These are phyloP conservation scores for Cryptops parisi DNA, from an alignment of 2,888 invertebrate species.

Conservation along the genomic window DNA sequence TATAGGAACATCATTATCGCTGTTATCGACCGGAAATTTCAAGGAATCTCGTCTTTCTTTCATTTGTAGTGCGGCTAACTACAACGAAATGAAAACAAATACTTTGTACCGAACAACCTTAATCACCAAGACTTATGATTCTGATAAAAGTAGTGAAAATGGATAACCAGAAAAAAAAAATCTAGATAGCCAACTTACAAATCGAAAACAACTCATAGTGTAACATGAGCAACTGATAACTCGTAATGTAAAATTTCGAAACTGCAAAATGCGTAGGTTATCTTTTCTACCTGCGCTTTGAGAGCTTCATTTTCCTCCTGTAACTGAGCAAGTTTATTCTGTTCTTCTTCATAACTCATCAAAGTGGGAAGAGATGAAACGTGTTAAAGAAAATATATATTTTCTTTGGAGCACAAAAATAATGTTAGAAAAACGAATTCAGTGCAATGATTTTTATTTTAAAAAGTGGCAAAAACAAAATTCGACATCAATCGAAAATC, in stretches of 20 bases:
- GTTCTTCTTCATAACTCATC: constrained; percentile 72
- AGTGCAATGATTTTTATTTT: not conserved
- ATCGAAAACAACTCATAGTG: too few relatives aligned
- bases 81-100: too few relatives aligned
- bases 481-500: not conserved
- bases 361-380: constrained; percentile 56
- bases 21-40: not conserved
- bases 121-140: too few relatives aligned
- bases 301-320: constrained; percentile 70
- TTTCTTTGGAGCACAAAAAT: too few relatives aligned
- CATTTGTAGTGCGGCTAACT: constrained; percentile 8
- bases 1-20: constrained; percentile 42
- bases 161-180: too few relatives aligned
- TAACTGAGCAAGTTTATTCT: constrained; percentile 56
- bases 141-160: too few relatives aligned
- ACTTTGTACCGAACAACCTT: too few relatives aligned
- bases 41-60: not conserved
- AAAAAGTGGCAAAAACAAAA: not conserved
- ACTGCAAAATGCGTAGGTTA: too few relatives aligned
- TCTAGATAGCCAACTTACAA: too few relatives aligned
- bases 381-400: constrained; percentile 21
- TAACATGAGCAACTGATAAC: too few relatives aligned
- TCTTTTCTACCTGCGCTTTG: constrained; percentile 36
- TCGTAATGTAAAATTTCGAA: too few relatives aligned
- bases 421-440: not conserved